Evolutionary conservation across 1,140 invertebrate genomes (phyloP), one percentile per base, ranked within the genome.

Genomic region (Dendrolimus kikuchii): DNA sequence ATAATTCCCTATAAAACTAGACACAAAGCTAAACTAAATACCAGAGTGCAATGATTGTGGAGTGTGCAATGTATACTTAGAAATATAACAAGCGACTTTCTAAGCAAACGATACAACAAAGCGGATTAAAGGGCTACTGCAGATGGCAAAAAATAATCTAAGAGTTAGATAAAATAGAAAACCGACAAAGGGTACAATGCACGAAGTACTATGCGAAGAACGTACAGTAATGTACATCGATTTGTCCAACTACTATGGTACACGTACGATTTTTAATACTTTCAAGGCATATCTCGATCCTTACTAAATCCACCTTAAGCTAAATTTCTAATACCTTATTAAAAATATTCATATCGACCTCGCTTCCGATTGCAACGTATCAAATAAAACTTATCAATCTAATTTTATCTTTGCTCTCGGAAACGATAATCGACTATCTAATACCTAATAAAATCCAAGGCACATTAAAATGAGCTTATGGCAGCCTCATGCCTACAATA

Each of bases 161-260:
- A 67, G 45, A 57, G 62, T 57, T 69, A 67, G 37, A 45, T 45
- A 53, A 60, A 6, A 23, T 23, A 23, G 50, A 70, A 59, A 71
- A 44, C 60, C 62, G 78, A 81, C 75, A 81, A 82, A 80, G 66
- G 64, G 51, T 63, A 74, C 74, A 77, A 79, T 83, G 82, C 77
- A 83, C 78, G 49, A 77, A 74, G 51, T 82, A 86, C 81, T 86
- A 82, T 86, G 80, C 78, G 82, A 71, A 63, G 55, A 64, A 63
- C 82, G 82, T 82, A 86, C 77, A 86, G 78, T 86, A 86, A 68
- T 71, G 82, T 86, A 82, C 82, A 83, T 57, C 70, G 71, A 63
- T 74, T 81, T 81, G 77, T 71, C 74, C 66, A 63, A 72, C 71
- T 77, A 78, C 62, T 60, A 77, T 74, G 49, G 66, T 77, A 79